A percentile compares a stretch with the other conserved stretches of the same genome.
phyloP scores from a whole-genome alignment of 2,888 invertebrate species.

The Crepidodera aurea region DNA sequence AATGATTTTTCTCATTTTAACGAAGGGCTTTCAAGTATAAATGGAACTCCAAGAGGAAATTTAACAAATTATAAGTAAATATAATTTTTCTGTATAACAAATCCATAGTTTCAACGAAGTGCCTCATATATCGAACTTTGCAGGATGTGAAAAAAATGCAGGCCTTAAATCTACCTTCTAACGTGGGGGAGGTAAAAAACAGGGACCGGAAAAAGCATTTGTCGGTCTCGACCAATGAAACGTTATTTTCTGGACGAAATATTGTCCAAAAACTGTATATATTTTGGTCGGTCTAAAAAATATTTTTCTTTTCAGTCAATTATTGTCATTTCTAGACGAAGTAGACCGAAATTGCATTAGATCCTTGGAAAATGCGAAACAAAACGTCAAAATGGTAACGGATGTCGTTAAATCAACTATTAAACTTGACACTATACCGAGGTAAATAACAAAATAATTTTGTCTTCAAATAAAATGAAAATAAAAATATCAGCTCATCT shows the following conservation, averaged over 20 bases:
- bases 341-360: conserved; percentile 63
- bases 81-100: too few species aligned
- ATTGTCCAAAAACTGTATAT: too few species aligned
- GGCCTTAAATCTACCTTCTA: too few species aligned
- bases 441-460: too few species aligned
- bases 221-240: too few species aligned
- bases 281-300: too few species aligned
- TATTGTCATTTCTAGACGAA: conserved; percentile 72
- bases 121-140: too few species aligned
- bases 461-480: background rate
- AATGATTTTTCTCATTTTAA: background rate
- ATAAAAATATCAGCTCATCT: background rate
- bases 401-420: conserved; percentile 51
- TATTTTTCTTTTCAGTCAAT: conserved; percentile 68
- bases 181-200: too few species aligned
- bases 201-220: too few species aligned
- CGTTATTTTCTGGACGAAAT: too few species aligned
- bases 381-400: conserved; percentile 49
- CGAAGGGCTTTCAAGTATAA: background rate
- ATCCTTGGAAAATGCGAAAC: conserved; percentile 53
- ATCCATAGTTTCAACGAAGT: too few species aligned
- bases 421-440: conserved; percentile 57
- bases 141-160: too few species aligned
- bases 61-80: conserved; percentile 47
- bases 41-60: background rate